Base-by-base conservation (phyloP, 2,797 vertebrate species). In the Ispidina picta region DNA sequence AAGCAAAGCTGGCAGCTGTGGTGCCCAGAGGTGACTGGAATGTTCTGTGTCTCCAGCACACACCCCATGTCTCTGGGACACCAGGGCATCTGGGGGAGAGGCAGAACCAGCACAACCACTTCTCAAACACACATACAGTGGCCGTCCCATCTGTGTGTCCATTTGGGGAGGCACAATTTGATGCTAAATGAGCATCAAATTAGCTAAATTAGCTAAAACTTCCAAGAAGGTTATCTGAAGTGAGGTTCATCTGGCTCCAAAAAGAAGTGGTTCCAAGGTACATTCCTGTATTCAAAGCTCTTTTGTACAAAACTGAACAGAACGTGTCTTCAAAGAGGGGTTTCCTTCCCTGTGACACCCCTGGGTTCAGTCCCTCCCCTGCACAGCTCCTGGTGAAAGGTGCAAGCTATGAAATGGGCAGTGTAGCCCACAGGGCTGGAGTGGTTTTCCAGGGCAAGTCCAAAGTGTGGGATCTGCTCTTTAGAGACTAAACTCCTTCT, bases 51-150 rank as follows among this genome's bases (percentile, higher is more conserved):
- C 16, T 74, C 29, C 31, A 8, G 10, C 10, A 6, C 51, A 19
- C 1, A 1, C 5, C 23, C 33, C 0, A 1, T 0, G 5, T 11
- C 49, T 18, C 11, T 16, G 31, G 20, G 18, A 25, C 2, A 2
- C n/a, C 55, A n/a, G 76, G 1, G 4, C n/a, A 4, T 26, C 73
- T 25, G 12, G 12, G 49, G 26, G 12, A 22, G 3, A 25, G 46
- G 26, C 54, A n/a, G 72, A 25, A 60, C 29, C 48, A 41, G 88
- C 68, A 41, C 22, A 37, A 12, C 52, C 52, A 56, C 25, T 29
- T 52, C 77, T 37, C 20, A 16, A 48, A 37, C 23, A 51, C 7
- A 33, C 43, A 4, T 0, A 12, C 33, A 44, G 37, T 18, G 65
- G 52, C 43, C 22, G 41, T 62, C 37, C 19, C 28, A 22, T 12